Evolutionary conservation across 2,797 vertebrate species (phyloP), one percentile per base, ranked within the genome.

Genomic region (Lepidocolaptes lacrymiger): DNA sequence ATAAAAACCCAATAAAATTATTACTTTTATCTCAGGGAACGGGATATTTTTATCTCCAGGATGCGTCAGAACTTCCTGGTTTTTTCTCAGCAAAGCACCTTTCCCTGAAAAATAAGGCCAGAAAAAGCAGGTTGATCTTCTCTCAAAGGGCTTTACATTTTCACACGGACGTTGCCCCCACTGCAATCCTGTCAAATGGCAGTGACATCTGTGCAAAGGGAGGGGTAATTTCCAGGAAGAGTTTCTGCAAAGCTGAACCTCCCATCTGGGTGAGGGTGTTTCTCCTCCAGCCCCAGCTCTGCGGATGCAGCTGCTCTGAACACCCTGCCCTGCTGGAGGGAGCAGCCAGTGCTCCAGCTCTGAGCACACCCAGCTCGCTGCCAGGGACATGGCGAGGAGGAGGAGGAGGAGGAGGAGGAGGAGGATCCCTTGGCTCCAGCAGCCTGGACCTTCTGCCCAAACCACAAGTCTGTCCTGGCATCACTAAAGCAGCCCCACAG

Each of bases 1-100:
- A 77, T 51, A 55, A 79, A 63, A 92, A 48, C 59, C 75, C 78
- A 74, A 80, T 85, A 58, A 88, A 94, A 95, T 92, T 77, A 91
- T 94, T 96, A 86, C 92, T 89, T 94, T 91, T 96, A 96, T 95
- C 89, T 91, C 89, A 41, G 39, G 8, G 34, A 92, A 69, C 39
- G 6, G 0, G 74, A 2, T 97, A 96, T 96, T 97, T 97, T 97
- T 96, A 95, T 91, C 96, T 79, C 81, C 8, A 2, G 37, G 67
- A 91, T 91, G 89, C 82, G 73, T 96, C 95, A 96, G 93, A 95
- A 81, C 87, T 77, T 93, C 87, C 64, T 88, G 32, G 68, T 32
- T 55, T 56, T 85, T 4, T 10, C 67, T 67, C 75, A 39, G 59
- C 81, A 91, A 94, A 73, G 49, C 81, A 94, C 89, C 54, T 95